These are phyloP conservation scores for Odontothrips loti DNA, from an alignment of 2,888 invertebrate genomes.

Conservation along the genomic window DNA sequence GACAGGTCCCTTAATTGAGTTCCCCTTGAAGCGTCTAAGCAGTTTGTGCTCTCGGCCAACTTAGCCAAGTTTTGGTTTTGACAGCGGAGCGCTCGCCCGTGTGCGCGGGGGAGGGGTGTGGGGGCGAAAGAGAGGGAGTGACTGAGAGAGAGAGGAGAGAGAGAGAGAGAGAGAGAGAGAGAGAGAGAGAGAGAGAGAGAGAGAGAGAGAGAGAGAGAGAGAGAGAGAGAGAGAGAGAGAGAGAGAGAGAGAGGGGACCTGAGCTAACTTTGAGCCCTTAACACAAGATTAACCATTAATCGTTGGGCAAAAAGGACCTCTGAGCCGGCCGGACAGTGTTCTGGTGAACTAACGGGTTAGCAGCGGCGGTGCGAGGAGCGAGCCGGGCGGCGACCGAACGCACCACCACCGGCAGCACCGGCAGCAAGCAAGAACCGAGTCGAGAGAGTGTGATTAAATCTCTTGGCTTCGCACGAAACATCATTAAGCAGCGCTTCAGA, in stretches of 20 bases:
- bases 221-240: not conserved
- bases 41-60: not conserved
- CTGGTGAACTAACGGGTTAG: too few relatives aligned
- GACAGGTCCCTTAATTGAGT: constrained; percentile 12
- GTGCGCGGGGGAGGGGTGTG: not conserved
- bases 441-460: not conserved
- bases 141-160: not conserved
- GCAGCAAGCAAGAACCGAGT: not conserved
- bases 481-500: not conserved
- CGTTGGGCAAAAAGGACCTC: constrained; percentile 3
- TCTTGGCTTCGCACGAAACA: not conserved
- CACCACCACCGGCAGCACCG: not conserved
- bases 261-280: not conserved
- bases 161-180: not conserved
- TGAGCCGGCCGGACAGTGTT: not conserved
- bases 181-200: constrained; percentile 2
- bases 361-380: not conserved
- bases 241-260: not conserved
- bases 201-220: not conserved
- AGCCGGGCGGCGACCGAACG: not conserved
- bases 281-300: constrained; percentile 27
- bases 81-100: not conserved
- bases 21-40: not conserved
- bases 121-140: not conserved
- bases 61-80: constrained; percentile 20